Conservation (phyloP, 35 echinoderm and acorn worm species). For the Patiria miniata region DNA sequence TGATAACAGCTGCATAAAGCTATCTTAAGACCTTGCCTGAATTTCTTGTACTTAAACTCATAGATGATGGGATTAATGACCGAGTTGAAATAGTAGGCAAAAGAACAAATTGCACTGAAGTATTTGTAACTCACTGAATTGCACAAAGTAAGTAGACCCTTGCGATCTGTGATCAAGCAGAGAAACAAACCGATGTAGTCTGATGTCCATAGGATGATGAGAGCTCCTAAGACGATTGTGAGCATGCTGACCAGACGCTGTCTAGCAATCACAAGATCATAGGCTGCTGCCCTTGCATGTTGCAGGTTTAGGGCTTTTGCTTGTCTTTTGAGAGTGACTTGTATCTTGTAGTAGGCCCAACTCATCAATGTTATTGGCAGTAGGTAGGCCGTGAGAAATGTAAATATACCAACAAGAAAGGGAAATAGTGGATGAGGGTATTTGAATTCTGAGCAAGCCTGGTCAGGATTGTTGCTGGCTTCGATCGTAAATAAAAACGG, state of each 20-base stretch:
- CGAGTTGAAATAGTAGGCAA: background rate
- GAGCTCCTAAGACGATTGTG: background rate
- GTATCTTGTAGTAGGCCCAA: too few species aligned
- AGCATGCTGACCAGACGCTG: slow-evolving; percentile 14
- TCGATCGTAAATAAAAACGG: background rate
- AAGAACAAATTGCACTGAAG: background rate
- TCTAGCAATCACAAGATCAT: too few species aligned
- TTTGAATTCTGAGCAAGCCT: background rate
- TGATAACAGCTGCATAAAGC: background rate
- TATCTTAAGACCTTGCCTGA: background rate
- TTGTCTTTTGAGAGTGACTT: too few species aligned
- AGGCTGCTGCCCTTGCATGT: too few species aligned
- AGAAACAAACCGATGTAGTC: background rate
- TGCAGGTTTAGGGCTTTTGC: too few species aligned
- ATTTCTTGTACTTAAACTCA: slow-evolving; percentile 21
- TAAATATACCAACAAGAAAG: background rate
- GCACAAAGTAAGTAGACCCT: background rate
- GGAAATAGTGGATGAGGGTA: background rate
- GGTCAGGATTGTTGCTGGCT: background rate
- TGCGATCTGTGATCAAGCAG: background rate
- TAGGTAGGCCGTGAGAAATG: background rate
- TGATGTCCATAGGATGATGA: background rate
- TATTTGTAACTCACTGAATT: background rate
- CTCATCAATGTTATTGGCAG: too few species aligned
- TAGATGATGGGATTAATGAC: slow-evolving; percentile 13